Percentiles rank a stretch among this genome's conserved stretches.
Evolutionary conservation across 1,140 invertebrate genomes (phyloP).

Genomic region (Charaxes varanes): DNA sequence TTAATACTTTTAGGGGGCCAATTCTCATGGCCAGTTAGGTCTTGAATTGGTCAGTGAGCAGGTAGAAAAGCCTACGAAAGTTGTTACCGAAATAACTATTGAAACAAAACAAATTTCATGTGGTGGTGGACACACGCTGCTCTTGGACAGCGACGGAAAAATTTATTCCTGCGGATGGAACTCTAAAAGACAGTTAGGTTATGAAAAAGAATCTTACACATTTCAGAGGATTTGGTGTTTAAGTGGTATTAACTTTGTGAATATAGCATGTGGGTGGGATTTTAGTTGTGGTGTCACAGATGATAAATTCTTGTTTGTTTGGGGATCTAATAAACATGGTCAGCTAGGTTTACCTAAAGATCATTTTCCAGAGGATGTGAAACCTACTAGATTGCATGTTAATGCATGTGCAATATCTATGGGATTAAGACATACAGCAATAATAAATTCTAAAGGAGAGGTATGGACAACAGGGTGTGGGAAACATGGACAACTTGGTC

Average conservation of each 20-base stretch:
- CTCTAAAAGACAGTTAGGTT: constrained; percentile 85
- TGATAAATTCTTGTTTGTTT: constrained; percentile 79
- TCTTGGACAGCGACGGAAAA: constrained; percentile 79
- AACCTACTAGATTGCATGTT: constrained; percentile 58
- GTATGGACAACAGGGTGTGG: constrained; percentile 78
- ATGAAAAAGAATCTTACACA: constrained; percentile 68
- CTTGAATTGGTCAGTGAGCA: constrained; percentile 80
- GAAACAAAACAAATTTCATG: constrained; percentile 79
- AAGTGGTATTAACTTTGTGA: constrained; percentile 74
- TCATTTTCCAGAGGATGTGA: constrained; percentile 52
- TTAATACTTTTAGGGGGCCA: constrained; percentile 80
- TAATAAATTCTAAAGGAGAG: constrained; percentile 78
- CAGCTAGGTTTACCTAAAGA: constrained; percentile 80
- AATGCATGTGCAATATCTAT: constrained; percentile 64
- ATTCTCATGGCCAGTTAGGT: constrained; percentile 88
- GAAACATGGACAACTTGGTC: constrained; percentile 79
- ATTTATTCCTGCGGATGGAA: constrained; percentile 93
- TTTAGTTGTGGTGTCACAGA: constrained; percentile 80
- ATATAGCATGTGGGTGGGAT: constrained; percentile 83
- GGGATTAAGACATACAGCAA: constrained; percentile 81
- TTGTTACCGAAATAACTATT: constrained; percentile 69
- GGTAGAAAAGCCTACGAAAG: constrained; percentile 76
- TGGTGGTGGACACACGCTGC: constrained; percentile 84
- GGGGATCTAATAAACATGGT: constrained; percentile 85
- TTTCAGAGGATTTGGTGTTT: constrained; percentile 74